Evolutionary conservation across 2,797 vertebrate genomes (phyloP), one percentile per base, ranked within the genome.

Genomic region (Enteromius unitaeniatus): DNA sequence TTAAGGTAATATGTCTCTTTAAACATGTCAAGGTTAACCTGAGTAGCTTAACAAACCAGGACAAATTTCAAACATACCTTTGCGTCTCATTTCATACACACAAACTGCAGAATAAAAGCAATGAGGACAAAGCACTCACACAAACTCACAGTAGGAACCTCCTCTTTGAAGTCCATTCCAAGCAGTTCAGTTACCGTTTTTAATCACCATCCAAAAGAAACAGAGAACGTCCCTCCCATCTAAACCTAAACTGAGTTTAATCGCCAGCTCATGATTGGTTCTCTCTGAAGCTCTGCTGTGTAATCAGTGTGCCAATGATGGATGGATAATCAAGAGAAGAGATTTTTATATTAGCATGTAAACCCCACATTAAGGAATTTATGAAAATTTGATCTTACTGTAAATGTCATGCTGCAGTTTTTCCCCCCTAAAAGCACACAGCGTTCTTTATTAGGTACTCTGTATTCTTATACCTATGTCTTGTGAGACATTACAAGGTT

Each of bases 111-210:
- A 79, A 74, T 80, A 60, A 75, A 77, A 84, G 77, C 78, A 77
- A 19, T 19, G 74, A 78, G 74, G 78, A 87, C 84, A 87, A 86
- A 82, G 87, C 55, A 42, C 34, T 79, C 51, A 83, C 79, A 78
- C 85, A 87, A 62, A 8, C 74, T 82, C 78, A 78, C 86, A 82
- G 79, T 87, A 76, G 80, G 77, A 62, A 76, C 58, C 67, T 58
- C 58, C 64, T 31, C 53, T 88, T 82, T 84, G 87, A 91, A 88
- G 79, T 75, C 64, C 34, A 77, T 28, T 87, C 86, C 88, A 91
- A 86, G 87, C 76, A 86, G 81, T 90, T 88, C 88, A 88, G 85
- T 90, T 85, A 90, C 90, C 76, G 86, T 74, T 86, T 91, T 88
- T 85, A 89, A 42, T 85, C 88, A 83, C 21, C 88, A 91, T 89